These are phyloP conservation scores for Xyliphius kryptos DNA, from an alignment of 2,113 vertebrate species.

Conservation along the genomic window DNA sequence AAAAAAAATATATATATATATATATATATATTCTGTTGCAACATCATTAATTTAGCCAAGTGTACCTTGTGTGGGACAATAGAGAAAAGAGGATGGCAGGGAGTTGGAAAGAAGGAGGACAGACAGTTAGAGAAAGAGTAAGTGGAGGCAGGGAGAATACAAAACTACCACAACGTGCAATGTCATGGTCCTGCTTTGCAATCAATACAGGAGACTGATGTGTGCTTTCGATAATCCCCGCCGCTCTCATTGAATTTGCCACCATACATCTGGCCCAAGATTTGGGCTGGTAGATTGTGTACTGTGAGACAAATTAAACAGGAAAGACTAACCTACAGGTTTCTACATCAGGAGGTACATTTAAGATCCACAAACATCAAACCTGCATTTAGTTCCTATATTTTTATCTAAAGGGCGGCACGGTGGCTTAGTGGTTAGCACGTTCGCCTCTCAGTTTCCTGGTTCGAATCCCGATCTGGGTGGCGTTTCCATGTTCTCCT, in stretches of 20 bases:
- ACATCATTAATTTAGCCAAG: conserved; percentile 32
- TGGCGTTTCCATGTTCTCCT: no score
- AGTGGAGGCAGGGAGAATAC: conserved; percentile 20
- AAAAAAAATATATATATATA: no score
- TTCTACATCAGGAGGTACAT: background rate
- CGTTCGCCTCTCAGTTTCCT: no score
- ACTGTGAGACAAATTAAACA: conserved; percentile 13
- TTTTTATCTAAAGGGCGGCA: no score
- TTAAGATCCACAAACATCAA: background rate
- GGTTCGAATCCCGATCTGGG: no score
- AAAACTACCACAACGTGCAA: conserved; percentile 21
- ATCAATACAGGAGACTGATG: conserved; percentile 15
- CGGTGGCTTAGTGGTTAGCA: no score
- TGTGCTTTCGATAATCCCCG: conserved; percentile 15
- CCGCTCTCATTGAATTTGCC: conserved; percentile 18
- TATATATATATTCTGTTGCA: conserved; percentile 49
- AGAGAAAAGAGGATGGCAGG: background rate
- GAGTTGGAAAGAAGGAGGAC: conserved; percentile 8
- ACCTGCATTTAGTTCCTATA: no score
- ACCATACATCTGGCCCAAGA: conserved; percentile 14
- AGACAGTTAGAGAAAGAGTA: background rate
- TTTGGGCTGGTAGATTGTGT: conserved; percentile 15
- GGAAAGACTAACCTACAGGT: conserved; percentile 1
- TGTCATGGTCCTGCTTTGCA: conserved; percentile 20
- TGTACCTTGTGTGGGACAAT: conserved; percentile 25